These are phyloP conservation scores for Ploceus nigricollis DNA, from an alignment of 2,113 vertebrate genomes.

Conservation along the genomic window DNA sequence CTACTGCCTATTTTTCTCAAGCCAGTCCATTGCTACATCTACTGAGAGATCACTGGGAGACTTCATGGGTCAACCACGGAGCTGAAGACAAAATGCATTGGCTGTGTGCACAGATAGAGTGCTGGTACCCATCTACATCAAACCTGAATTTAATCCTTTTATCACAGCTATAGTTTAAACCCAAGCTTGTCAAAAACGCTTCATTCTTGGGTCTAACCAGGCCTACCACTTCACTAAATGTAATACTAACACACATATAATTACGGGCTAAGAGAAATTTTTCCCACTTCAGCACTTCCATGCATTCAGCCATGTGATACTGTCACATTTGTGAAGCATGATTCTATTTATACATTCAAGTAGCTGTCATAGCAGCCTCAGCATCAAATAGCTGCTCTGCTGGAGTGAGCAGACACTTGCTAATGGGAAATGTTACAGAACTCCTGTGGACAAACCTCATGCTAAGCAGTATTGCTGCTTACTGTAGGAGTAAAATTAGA, in stretches of 20 bases:
- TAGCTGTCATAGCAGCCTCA: background rate
- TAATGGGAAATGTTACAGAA: background rate
- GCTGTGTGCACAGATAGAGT: background rate
- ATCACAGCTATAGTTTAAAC: background rate
- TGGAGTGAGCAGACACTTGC: background rate
- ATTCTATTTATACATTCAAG: slow-evolving; percentile 37
- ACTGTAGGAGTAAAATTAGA: background rate
- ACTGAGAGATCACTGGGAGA: background rate
- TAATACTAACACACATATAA: background rate
- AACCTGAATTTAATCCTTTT: background rate
- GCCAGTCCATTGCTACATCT: background rate
- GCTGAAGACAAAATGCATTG: background rate
- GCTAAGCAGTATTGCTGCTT: background rate
- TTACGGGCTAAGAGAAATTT: background rate
- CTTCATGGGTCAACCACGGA: background rate
- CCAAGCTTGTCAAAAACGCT: background rate
- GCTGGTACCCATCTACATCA: background rate
- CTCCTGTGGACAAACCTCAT: background rate
- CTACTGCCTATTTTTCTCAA: background rate
- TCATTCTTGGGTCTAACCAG: background rate
- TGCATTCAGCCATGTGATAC: background rate
- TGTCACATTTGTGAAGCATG: background rate
- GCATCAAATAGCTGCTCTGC: background rate
- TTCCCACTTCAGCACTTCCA: slow-evolving; percentile 28
- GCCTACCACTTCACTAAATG: background rate